Base-by-base conservation (phyloP, 2,888 invertebrate genomes). In the Itoplectis maculator region DNA sequence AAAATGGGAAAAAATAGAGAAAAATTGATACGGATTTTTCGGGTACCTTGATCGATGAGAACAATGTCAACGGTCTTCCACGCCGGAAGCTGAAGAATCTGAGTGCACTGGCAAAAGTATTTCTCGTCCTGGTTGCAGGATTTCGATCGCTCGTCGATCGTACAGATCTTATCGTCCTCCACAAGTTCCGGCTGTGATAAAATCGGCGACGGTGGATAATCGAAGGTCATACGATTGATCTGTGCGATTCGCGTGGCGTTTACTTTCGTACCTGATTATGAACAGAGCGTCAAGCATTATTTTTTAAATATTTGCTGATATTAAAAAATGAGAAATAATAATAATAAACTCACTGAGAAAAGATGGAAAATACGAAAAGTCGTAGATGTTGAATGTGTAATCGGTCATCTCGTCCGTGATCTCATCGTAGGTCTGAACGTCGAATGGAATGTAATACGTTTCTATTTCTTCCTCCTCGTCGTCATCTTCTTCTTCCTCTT, bases 31-130 rank as follows among this genome's bases (percentile, higher is more conserved):
- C 18, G 15, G 47, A 29, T 54, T 20, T 51, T 15, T 18, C 23
- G 79, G 82, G 89, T 86, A 94, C 96, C 95, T 94, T 95, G 94
- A 88, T 96, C 95, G 11, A 95, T 94, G 56, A 96, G 88, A 54
- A 95, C 93, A 5, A 96, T 87, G 88, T 96, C 96, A 13, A 95
- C 90, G 0, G 93, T 90, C 59, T 94, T 94, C 75, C 93, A 94
- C 15, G 93, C 90, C 5, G 91, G 89, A 0, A 94, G 93, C 83
- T 94, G 93, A 20, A 95, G 85, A 0, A 94, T 88, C 86, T 95
- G 95, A 1, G 95, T 86, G 85, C 96, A 96, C 85, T 95, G 95
- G 81, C 95, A 94, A 72, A 89, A 90, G n/a, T 80, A 20, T 4
- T 86, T 87, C 35, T 84, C 85, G 2, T 86, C 82, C 15, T 59